These are phyloP conservation scores for Sebastes taczanowskii DNA, from an alignment of 2,797 vertebrate species.

Conservation along the genomic window DNA sequence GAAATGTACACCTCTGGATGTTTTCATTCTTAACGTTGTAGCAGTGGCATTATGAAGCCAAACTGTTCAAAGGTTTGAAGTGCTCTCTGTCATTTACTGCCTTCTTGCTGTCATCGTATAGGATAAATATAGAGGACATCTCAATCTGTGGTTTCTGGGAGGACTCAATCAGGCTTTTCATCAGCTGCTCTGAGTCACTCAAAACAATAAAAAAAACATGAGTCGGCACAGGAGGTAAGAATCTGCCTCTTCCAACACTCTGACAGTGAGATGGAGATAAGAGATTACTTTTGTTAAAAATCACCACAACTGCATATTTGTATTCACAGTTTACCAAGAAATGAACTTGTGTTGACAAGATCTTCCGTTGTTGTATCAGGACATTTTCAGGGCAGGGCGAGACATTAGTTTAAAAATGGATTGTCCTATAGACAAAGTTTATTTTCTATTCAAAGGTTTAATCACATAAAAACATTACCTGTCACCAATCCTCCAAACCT, in stretches of 20 bases:
- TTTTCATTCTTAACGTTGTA: not conserved
- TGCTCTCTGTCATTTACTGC: not conserved
- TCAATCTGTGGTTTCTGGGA: not conserved
- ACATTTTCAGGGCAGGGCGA: not conserved
- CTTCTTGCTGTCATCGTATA: not conserved
- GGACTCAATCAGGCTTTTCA: not conserved
- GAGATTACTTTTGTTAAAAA: not conserved
- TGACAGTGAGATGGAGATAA: not conserved
- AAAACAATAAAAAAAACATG: not conserved
- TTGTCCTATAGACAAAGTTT: not conserved
- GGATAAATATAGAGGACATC: not conserved
- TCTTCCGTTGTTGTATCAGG: not conserved
- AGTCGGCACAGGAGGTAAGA: not conserved
- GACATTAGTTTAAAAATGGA: not conserved
- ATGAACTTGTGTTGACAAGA: not conserved
- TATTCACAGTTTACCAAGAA: not conserved
- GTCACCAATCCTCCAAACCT: not conserved
- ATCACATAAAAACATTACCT: not conserved
- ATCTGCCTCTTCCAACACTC: not conserved
- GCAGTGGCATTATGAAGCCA: not conserved
- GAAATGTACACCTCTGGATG: not conserved
- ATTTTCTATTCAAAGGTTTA: not conserved
- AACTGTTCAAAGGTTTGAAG: not conserved
- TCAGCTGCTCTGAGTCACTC: constrained; percentile 5
- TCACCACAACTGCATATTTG: not conserved